These are phyloP conservation scores for Myotis planiceps DNA, from an alignment of 2,797 vertebrate genomes.

Conservation along the genomic window DNA sequence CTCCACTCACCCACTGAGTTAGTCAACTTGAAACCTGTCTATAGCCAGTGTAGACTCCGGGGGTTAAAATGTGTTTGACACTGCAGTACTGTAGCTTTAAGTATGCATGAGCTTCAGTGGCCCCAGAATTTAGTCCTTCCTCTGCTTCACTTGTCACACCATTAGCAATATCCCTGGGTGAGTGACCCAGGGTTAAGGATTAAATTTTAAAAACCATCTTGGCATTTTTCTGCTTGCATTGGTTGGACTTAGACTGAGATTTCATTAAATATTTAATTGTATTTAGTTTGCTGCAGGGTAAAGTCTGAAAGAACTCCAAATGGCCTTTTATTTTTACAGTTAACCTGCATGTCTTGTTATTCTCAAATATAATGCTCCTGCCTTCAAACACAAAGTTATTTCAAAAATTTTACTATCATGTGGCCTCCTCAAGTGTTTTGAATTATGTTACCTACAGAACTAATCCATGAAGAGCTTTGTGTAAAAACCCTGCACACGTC, in stretches of 20 bases:
- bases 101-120: background rate
- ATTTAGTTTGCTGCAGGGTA: slow-evolving; percentile 61
- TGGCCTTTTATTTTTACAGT: slow-evolving; percentile 24
- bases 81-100: background rate
- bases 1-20: background rate
- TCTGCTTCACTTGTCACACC: slow-evolving; percentile 41
- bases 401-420: slow-evolving; percentile 43
- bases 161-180: slow-evolving; percentile 38
- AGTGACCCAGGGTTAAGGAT: slow-evolving; percentile 61
- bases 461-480: slow-evolving; percentile 17
- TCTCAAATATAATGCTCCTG: slow-evolving; percentile 25
- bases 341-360: slow-evolving; percentile 48
- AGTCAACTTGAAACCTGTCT: background rate
- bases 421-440: background rate
- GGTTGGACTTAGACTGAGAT: slow-evolving; percentile 45
- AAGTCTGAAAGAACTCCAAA: slow-evolving; percentile 51
- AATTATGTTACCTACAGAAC: slow-evolving; percentile 16
- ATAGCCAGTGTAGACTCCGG: background rate
- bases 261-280: slow-evolving; percentile 76
- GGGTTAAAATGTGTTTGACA: background rate
- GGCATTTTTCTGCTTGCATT: slow-evolving; percentile 63
- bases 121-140: background rate
- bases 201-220: slow-evolving; percentile 67
- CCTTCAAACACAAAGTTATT: slow-evolving; percentile 53
- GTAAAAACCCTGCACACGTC: background rate